Conservation (phyloP, 1,140 invertebrate genomes). For the Triops longicaudatus region DNA sequence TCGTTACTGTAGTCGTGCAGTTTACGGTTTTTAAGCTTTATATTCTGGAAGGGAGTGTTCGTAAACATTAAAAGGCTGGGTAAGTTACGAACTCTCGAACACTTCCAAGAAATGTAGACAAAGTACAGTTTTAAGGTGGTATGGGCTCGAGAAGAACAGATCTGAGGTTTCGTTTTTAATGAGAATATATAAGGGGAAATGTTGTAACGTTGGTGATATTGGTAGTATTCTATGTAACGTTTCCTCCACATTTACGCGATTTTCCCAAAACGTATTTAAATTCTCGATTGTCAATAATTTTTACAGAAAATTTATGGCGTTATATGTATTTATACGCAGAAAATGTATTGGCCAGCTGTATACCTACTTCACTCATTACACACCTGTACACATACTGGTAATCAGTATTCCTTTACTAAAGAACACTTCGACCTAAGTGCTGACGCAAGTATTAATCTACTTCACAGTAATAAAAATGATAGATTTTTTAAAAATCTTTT, state of each 20-base stretch:
- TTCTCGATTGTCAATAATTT: neutral
- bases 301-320: neutral
- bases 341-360: neutral
- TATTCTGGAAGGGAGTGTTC: neutral
- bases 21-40: neutral
- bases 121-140: neutral
- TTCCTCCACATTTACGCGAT: neutral
- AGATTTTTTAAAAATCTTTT: too few species aligned
- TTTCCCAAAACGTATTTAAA: neutral
- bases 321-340: neutral
- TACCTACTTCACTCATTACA: neutral
- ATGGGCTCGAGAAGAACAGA: neutral
- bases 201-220: neutral
- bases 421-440: neutral
- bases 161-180: neutral
- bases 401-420: neutral
- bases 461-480: too few species aligned
- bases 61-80: neutral
- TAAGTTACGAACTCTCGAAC: neutral
- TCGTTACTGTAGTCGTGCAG: neutral
- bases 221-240: neutral
- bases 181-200: too few species aligned
- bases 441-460: too few species aligned
- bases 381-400: neutral
- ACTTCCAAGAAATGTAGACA: neutral